Base-by-base conservation (phyloP, 2,113 vertebrate species). In the Cranoglanis bouderius region DNA sequence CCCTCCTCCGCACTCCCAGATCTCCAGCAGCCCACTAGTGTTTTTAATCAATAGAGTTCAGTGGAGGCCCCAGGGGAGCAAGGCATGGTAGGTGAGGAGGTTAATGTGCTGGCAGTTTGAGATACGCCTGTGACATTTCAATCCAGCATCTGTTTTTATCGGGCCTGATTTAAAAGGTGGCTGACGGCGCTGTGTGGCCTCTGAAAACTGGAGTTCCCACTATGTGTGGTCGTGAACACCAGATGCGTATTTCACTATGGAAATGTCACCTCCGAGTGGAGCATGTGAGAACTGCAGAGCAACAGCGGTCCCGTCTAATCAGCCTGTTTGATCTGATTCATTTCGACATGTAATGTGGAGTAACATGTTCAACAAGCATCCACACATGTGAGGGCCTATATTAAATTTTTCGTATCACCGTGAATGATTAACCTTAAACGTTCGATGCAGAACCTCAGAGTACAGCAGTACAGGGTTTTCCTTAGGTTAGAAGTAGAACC, bases 41-140 rank as follows among this genome's bases (percentile, higher is more conserved):
- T 91, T 94, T 93, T 94, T 93, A 94, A 95, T 95, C 95, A 95
- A 94, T 93, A 88, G 89, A 91, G 92, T 91, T 92, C 91, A 91
- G 84, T 67, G 80, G 26, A 85, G 51, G 91, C 82, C 87, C 81
- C 78, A 86, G 91, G 91, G 93, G 93, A 93, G 90, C 86, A 85
- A 89, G 92, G 87, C 92, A 93, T 90, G 90, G 87, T 90, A 92
- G 94, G 94, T 95, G 93, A 94, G 87, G 92, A 94, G 95, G 95
- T 96, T 96, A 95, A 96, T 96, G 94, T 91, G 94, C 93, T 95
- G 94, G 94, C 95, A 95, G 95, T 96, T 95, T 95, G 94, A 95
- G 95, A 96, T 96, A 95, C 91, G 93, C 95, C 93, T 90, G 87
- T 96, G 95, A 95, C 95, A 95, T 96, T 96, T 96, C 94, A 95